Conservation (phyloP, 2,797 vertebrate genomes). For the Hapalemur alaotrensis region DNA sequence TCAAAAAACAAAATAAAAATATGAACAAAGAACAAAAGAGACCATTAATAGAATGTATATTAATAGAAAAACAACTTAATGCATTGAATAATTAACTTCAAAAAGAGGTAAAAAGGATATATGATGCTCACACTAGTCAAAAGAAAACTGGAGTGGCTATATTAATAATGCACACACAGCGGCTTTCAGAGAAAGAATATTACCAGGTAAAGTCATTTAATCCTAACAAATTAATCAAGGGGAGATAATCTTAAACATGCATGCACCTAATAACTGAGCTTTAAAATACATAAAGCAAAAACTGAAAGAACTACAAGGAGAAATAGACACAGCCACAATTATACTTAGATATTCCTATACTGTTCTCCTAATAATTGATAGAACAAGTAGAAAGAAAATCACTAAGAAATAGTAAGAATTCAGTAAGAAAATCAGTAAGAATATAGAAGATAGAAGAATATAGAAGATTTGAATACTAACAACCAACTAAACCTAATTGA, state of each 20-base stretch:
- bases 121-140: too few relatives aligned
- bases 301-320: not conserved
- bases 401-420: not conserved
- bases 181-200: not conserved
- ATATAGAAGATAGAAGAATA: too few relatives aligned
- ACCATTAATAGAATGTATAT: not conserved
- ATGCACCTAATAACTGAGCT: not conserved
- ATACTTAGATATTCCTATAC: not conserved
- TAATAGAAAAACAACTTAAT: not conserved
- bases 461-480: rapidly evolving
- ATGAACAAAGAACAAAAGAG: not conserved
- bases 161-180: not conserved
- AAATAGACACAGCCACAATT: not conserved
- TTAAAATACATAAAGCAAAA: not conserved
- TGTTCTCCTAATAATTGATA: not conserved
- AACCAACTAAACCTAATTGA: too few relatives aligned
- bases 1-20: not conserved
- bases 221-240: not conserved
- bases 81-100: not conserved
- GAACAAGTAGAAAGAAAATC: too few relatives aligned
- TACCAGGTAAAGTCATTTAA: not conserved
- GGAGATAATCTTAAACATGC: not conserved
- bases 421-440: not conserved
- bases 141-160: not conserved
- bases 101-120: not conserved